phyloP scores from a whole-genome alignment of 2,797 vertebrate genomes.

The Chrysocyon brachyurus region DNA sequence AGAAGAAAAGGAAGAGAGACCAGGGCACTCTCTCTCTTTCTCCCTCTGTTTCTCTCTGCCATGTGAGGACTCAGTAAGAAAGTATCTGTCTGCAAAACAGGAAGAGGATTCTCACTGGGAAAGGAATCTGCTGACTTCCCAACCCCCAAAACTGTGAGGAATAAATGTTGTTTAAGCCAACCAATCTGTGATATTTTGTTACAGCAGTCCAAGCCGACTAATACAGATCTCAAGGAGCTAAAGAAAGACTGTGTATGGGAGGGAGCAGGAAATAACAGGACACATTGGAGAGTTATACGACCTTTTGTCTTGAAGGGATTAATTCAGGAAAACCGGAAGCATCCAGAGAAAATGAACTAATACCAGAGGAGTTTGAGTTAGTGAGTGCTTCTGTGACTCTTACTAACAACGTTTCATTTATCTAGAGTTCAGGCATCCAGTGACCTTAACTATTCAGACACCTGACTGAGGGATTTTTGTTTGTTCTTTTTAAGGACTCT shows the following conservation, averaged over 20 bases:
- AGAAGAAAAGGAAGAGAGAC: not conserved
- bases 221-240: not conserved
- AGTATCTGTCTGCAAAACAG: not conserved
- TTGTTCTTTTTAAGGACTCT: not conserved
- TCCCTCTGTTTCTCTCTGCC: not conserved
- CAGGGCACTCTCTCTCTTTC: fast-evolving
- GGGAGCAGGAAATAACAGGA: not conserved
- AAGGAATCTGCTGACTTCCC: not conserved
- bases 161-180: not conserved
- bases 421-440: not conserved
- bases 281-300: not conserved
- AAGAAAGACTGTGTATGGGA: not conserved
- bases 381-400: not conserved
- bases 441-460: not conserved
- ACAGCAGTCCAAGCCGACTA: not conserved
- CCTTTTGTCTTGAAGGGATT: not conserved
- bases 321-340: not conserved
- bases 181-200: not conserved
- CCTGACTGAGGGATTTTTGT: not conserved
- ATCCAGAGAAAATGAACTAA: not conserved
- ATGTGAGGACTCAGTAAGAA: not conserved
- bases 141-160: not conserved
- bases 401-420: not conserved
- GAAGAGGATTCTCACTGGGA: not conserved
- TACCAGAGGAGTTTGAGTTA: not conserved